Conservation (phyloP, 92 coral and sea anemone species). For the Diadumene lineata region DNA sequence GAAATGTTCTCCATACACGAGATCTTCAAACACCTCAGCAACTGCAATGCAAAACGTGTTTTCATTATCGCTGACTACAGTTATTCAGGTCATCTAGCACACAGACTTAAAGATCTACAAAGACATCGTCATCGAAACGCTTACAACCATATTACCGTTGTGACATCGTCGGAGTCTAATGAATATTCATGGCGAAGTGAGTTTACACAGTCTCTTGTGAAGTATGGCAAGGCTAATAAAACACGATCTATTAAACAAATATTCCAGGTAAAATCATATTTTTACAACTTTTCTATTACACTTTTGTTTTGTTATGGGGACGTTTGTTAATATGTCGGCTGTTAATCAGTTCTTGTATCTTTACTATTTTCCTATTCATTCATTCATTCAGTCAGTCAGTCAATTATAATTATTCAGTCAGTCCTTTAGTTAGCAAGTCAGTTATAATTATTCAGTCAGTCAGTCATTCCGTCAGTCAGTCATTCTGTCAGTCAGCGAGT, state of each 20-base stretch:
- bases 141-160: constrained; percentile 41
- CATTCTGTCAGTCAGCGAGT: background rate
- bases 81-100: constrained; percentile 80
- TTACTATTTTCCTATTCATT: background rate
- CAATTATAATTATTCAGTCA: no score
- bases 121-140: constrained; percentile 32
- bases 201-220: constrained; percentile 59
- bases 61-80: constrained; percentile 90
- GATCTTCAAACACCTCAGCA: constrained; percentile 69
- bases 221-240: constrained; percentile 32
- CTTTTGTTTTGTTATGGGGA: no score
- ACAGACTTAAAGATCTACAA: constrained; percentile 37
- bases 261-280: constrained; percentile 70
- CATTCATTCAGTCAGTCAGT: background rate
- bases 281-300: no score
- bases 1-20: constrained; percentile 74
- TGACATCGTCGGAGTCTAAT: constrained; percentile 53
- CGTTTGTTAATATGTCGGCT: no score
- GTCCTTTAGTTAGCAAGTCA: background rate
- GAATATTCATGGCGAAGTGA: constrained; percentile 71
- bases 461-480: background rate
- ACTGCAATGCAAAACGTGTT: constrained; percentile 81
- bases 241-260: constrained; percentile 53
- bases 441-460: no score
- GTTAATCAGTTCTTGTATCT: background rate